These are phyloP conservation scores for Coptodon rendalli DNA, from an alignment of 2,113 vertebrate species.

Conservation along the genomic window DNA sequence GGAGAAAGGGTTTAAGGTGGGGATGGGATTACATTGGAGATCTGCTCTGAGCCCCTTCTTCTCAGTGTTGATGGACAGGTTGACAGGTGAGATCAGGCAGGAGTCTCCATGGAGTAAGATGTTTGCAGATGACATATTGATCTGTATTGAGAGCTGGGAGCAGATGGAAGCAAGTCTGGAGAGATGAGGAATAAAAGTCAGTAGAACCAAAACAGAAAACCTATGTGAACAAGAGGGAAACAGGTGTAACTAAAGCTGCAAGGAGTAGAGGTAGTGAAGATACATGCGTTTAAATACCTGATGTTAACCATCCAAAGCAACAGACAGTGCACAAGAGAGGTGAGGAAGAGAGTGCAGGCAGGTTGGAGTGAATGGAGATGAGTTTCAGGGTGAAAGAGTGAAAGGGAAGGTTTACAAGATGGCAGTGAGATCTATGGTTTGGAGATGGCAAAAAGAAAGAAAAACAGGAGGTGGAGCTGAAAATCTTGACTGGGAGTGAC, in stretches of 20 bases:
- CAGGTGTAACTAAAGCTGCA: not conserved
- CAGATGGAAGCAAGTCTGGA: not conserved
- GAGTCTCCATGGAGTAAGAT: not conserved
- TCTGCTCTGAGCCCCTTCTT: not conserved
- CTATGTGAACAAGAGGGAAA: not conserved
- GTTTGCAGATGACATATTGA: not conserved
- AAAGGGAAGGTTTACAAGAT: not conserved
- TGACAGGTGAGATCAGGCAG: not conserved
- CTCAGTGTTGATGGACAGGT: not conserved
- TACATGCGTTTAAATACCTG: not conserved
- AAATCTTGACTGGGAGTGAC: not conserved
- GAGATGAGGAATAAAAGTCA: not conserved
- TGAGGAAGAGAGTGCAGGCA: not conserved
- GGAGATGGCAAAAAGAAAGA: not conserved
- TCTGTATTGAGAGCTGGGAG: not conserved
- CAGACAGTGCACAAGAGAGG: not conserved
- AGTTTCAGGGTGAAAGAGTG: not conserved
- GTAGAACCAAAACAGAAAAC: not conserved
- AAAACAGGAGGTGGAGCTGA: not conserved
- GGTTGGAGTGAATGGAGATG: not conserved
- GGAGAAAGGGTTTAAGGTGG: not conserved
- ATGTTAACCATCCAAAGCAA: not conserved
- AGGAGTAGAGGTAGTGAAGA: not conserved
- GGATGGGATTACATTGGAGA: not conserved
- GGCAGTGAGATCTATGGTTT: not conserved